Percentiles rank a stretch among this genome's conserved stretches.
Conservation (phyloP, 1,140 invertebrate species). For the Apis florea region DNA sequence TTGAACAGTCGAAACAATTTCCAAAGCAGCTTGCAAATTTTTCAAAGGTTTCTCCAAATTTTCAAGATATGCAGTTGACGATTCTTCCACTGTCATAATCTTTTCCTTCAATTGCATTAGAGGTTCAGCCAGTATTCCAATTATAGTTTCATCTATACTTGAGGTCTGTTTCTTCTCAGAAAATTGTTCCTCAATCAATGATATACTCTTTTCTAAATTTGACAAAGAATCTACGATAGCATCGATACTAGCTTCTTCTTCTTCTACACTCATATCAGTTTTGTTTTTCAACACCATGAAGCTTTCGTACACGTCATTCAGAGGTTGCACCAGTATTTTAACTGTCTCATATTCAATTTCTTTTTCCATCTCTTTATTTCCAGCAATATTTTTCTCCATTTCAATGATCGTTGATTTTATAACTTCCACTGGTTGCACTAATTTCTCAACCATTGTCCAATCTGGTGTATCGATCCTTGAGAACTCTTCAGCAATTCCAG, state of each 20-base stretch:
- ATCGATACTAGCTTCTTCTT: conserved; percentile 49
- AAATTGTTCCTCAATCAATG: conserved; percentile 72
- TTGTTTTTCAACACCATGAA: conserved; percentile 57
- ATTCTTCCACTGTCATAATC: conserved; percentile 54
- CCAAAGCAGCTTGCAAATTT: conserved; percentile 25
- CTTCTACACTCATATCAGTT: not conserved
- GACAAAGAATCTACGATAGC: conserved; percentile 57
- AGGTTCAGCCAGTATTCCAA: conserved; percentile 32
- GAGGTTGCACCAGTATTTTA: conserved; percentile 52
- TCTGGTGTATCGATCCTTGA: conserved; percentile 11
- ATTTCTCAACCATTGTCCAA: conserved; percentile 46
- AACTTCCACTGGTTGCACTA: conserved; percentile 34
- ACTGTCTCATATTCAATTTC: conserved; percentile 38
- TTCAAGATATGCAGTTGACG: conserved; percentile 40
- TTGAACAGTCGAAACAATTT: conserved; percentile 16
- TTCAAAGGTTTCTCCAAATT: conserved; percentile 54
- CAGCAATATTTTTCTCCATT: conserved; percentile 10
- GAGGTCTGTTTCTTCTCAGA: not conserved
- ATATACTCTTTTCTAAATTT: conserved; percentile 61
- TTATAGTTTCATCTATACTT: conserved; percentile 34
- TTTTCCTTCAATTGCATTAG: conserved; percentile 47
- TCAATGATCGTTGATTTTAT: conserved; percentile 38
- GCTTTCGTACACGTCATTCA: conserved; percentile 58
- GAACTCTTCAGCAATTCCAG: conserved; percentile 14
- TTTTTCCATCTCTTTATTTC: not conserved